A percentile compares a stretch with the other conserved stretches of the same genome.
Evolutionary conservation across 2,113 vertebrate genomes (phyloP).

Genomic region (Myotis yumanensis): DNA sequence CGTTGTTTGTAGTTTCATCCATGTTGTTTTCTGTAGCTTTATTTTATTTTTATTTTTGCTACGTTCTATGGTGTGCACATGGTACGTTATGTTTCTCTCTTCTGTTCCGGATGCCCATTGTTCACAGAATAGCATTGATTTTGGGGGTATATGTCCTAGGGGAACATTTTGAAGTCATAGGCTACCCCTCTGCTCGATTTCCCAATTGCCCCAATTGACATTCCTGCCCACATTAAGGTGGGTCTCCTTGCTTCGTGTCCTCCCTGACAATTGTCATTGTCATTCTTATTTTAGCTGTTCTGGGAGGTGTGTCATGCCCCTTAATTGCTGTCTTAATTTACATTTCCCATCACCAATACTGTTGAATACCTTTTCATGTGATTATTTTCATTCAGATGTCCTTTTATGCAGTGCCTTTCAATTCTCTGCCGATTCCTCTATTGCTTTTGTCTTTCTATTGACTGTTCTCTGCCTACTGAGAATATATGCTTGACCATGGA

Average conservation of each 20-base stretch:
- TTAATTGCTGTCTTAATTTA: background rate
- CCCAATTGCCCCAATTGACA: background rate
- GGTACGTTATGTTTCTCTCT: background rate
- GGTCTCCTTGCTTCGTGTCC: background rate
- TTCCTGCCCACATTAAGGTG: accelerated
- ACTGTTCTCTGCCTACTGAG: background rate
- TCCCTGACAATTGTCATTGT: background rate
- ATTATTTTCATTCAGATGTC: background rate
- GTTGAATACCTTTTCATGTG: background rate
- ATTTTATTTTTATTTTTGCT: background rate
- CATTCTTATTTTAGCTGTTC: background rate
- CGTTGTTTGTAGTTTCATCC: background rate
- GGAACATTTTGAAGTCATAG: background rate
- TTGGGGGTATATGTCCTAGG: background rate
- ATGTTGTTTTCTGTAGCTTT: too few species aligned
- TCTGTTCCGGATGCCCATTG: background rate
- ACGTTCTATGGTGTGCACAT: accelerated
- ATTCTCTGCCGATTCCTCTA: background rate
- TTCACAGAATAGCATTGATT: too few species aligned
- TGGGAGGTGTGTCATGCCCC: too few species aligned
- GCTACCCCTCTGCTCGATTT: background rate
- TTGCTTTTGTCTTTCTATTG: background rate
- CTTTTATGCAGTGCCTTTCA: background rate
- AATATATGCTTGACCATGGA: accelerated
- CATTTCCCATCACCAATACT: too few species aligned